Evolutionary conservation across 2,113 vertebrate species (phyloP).

Genomic region (Poeciliopsis retropinna): DNA sequence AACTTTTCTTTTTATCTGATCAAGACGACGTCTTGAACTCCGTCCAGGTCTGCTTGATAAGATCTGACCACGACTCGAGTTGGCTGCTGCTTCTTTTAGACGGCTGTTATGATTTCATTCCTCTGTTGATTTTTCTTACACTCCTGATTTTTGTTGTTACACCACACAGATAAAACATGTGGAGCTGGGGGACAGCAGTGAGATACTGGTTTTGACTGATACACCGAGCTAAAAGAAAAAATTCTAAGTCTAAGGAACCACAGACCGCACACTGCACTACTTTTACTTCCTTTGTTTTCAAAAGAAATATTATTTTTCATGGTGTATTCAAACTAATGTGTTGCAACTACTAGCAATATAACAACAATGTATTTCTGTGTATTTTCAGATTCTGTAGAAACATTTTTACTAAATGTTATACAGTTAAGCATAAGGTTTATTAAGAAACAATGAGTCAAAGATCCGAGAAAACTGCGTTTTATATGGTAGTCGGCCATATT

Average conservation of each 20-base stretch:
- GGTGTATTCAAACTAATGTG: not conserved
- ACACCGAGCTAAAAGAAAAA: constrained; percentile 3
- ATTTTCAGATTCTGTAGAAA: not conserved
- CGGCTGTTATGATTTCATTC: constrained; percentile 14
- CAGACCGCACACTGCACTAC: not conserved
- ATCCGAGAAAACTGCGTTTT: not conserved
- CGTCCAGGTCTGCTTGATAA: constrained; percentile 32
- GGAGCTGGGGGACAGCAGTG: constrained; percentile 8
- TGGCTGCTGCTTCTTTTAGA: constrained; percentile 23
- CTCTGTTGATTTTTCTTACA: constrained; percentile 32
- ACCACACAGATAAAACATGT: constrained; percentile 59
- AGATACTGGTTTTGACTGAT: not conserved
- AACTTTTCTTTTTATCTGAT: constrained; percentile 68
- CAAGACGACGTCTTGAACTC: constrained; percentile 44
- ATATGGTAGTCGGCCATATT: not conserved
- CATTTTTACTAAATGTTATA: not conserved
- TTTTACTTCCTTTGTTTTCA: not conserved
- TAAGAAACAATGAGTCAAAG: not conserved
- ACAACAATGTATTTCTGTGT: not conserved
- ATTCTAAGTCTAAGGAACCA: not conserved
- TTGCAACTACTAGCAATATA: not conserved
- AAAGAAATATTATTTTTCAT: not conserved
- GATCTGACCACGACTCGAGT: constrained; percentile 27
- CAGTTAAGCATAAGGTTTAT: not conserved
- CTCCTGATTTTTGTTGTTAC: too few species aligned